phyloP scores from a whole-genome alignment of 2,888 invertebrate species.

The Entomobrya multifasciata region DNA sequence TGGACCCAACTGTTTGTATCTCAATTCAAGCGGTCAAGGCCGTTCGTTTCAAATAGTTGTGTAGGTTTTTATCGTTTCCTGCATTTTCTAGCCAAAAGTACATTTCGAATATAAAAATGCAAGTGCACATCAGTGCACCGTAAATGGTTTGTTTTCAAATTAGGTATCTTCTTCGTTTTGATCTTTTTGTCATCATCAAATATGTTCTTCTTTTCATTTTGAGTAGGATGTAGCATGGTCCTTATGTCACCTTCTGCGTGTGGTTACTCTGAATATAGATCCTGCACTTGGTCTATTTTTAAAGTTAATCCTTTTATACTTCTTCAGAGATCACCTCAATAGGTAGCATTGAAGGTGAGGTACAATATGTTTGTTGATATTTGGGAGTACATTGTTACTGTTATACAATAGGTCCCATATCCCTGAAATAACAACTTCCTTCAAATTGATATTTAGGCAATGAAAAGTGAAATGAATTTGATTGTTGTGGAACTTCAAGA shows the following conservation, averaged over 20 bases:
- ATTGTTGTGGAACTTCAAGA: too few relatives aligned
- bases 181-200: too few relatives aligned
- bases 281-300: slow-evolving; percentile 53
- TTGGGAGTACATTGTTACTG: too few relatives aligned
- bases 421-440: too few relatives aligned
- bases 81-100: slow-evolving; percentile 62
- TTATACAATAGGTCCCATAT: too few relatives aligned
- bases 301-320: slow-evolving; percentile 6
- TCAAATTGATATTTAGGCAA: too few relatives aligned
- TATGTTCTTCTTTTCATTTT: not conserved
- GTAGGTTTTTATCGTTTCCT: slow-evolving; percentile 52
- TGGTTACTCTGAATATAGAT: slow-evolving; percentile 8
- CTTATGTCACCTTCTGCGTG: not conserved
- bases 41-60: too few relatives aligned
- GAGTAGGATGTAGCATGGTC: not conserved
- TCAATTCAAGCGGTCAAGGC: too few relatives aligned
- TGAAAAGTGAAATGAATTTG: too few relatives aligned
- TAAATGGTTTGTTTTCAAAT: slow-evolving; percentile 2
- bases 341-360: not conserved
- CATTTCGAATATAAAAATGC: not conserved
- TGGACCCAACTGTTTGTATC: too few relatives aligned
- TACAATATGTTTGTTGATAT: not conserved
- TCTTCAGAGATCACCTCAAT: slow-evolving; percentile 7
- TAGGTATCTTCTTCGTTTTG: not conserved
- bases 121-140: not conserved